Base-by-base conservation (phyloP, 2,797 vertebrate species). In the Phataginus tricuspis region DNA sequence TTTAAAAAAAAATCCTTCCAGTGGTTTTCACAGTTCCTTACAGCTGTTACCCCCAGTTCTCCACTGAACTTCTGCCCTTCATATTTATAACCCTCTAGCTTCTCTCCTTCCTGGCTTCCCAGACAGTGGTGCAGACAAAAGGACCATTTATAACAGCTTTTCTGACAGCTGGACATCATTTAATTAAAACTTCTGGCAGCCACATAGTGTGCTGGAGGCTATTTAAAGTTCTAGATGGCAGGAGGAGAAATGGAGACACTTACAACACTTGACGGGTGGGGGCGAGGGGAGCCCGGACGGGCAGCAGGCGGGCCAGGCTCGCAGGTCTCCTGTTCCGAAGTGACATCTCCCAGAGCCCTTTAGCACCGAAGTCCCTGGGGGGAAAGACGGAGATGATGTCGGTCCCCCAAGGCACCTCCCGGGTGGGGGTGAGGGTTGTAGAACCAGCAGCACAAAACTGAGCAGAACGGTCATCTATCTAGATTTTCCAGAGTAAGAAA, bases 121-220 rank as follows among this genome's bases (percentile, higher is more conserved):
- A 94, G 97, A 97, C 96, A 96, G 95, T 84, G 77, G 83, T 79
- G 92, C 84, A 97, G 87, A 51, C 97, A 87, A 98, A 98, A 96
- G 77, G 94, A 93, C 91, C 94, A 86, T 97, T 97, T 97, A 94
- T 97, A 97, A 97, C 92, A 97, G 97, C 97, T 97, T 98, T 98
- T 74, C 95, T 98, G 98, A 97, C 97, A 96, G 98, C 95, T 96
- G 98, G 98, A 96, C 96, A 98, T 97, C 97, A 97, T 98, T 98
- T 98, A 98, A 98, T 98, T 98, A 97, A 96, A 98, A 90, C 86
- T 66, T 92, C 97, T 96, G 97, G 97, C 97, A 98, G 97, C 98
- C 95, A 96, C 94, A 97, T 95, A 98, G 92, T 95, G 95, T 89
- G 93, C 95, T 66, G 31, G 88, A 87, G 92, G 96, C 96, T 98